Conservation (phyloP, 2,113 vertebrate species). For the Helogale parvula region DNA sequence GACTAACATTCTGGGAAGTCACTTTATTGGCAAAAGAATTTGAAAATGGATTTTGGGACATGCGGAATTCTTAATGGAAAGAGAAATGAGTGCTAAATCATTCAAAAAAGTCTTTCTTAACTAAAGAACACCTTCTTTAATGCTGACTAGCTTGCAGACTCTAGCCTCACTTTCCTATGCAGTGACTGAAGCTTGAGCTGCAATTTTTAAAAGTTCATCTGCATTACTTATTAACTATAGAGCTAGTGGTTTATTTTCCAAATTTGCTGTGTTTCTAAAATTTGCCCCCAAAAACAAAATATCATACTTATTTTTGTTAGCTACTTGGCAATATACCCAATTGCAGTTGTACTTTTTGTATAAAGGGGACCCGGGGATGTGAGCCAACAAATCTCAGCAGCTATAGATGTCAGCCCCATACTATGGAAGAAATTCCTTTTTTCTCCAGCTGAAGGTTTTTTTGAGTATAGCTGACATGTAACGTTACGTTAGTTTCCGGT, state of each 20-base stretch:
- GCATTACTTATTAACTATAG: slow-evolving; percentile 28
- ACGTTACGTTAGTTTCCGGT: neutral
- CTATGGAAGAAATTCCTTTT: neutral
- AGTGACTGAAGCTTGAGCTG: neutral
- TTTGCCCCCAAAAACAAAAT: neutral
- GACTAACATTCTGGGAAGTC: neutral
- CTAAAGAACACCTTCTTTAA: slow-evolving; percentile 7
- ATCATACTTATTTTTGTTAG: slow-evolving; percentile 41
- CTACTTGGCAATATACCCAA: neutral
- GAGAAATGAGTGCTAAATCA: neutral
- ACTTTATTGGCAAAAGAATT: neutral
- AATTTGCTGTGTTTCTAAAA: slow-evolving; percentile 47
- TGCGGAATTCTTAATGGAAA: neutral
- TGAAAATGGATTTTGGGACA: neutral
- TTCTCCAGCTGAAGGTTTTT: neutral
- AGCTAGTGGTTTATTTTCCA: neutral
- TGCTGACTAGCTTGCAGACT: neutral
- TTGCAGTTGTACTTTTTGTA: neutral
- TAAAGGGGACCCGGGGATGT: neutral
- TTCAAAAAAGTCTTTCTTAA: neutral
- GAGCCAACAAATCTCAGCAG: neutral
- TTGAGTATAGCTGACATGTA: neutral
- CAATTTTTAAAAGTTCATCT: slow-evolving; percentile 10
- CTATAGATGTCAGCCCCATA: neutral
- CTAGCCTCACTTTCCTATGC: neutral